Base-by-base conservation (phyloP, 2,888 invertebrate genomes). In the Thymelicus lineola region DNA sequence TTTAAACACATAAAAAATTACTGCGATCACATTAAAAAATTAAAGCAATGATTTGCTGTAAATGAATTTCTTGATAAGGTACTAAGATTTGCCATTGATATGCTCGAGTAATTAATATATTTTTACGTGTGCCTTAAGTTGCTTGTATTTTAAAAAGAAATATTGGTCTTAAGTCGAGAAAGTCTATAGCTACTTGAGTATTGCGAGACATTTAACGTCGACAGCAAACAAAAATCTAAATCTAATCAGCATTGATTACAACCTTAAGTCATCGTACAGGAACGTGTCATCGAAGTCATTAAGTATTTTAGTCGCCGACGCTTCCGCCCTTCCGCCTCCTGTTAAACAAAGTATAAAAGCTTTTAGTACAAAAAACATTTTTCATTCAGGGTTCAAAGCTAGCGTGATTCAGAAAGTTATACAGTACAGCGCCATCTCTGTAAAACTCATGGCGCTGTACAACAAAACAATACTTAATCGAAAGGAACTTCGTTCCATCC, bases 261-360 rank as follows among this genome's bases (percentile, higher is more conserved):
- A n/a, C 10, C 1, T 53, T 20, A 12, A 7, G 9, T 5, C 20
- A 2, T 10, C 9, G 50, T 4, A 20, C 53, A 53, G 53, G 42
- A 42, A 53, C 20, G 6, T 53, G 20, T 53, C 48, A 48, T 48
- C 15, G 48, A 48, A 46, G 46, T 14, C 46, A 46, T 46, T 14
- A 50, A 17, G 20, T 60, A 45, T 50, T 59, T 65, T 81, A 85
- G 72, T 84, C 84, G 6, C 79, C 82, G 17, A 80, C 77, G 68
- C 84, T 79, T 48, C 79, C 79, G 59, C 82, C 82, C 59, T 84
- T 86, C 46, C 88, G 85, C 78, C 89, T 84, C 75, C 91, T 90
- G 81, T 3, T 77, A 80, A 12, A 66, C 17, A 36, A 58, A 15
- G 17, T 42, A 28, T 28, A 28, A 28, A 28, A 28, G 28, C 28